Base-by-base conservation (phyloP, 2,797 vertebrate species). In the Chelmon rostratus region DNA sequence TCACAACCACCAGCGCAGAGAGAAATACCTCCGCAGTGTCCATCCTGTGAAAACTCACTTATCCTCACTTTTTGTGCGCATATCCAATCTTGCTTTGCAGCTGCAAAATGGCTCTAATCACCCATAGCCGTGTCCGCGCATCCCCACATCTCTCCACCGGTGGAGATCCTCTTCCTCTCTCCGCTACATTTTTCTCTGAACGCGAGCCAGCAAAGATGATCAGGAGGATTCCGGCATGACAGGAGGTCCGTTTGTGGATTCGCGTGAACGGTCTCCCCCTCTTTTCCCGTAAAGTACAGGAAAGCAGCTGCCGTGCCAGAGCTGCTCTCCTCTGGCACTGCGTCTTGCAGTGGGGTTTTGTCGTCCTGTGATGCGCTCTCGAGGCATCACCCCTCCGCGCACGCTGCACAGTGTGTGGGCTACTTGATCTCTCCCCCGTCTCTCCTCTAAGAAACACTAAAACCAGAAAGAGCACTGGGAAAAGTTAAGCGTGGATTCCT, bases 11-110 rank as follows among this genome's bases (percentile, higher is more conserved):
- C 94, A 96, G 88, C 80, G 95, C 94, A 86, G 95, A 97, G 88
- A 98, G 94, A 53, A 96, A 90, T 68, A 96, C 95, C 93, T 97
- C 97, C 95, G 95, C 97, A 86, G 95, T 95, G 97, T 96, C 96
- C 98, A 99, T 99, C 95, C 93, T 97, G 96, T 76, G 92, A 37
- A 50, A 83, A 88, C 83, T 93, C 90, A 89, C 82, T 89, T 89
- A 81, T 85, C 78, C 79, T 25, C 76, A 89, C 85, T 93, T 92
- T 89, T 78, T 64, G 62, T 44, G 82, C 81, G 81, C 87, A 89
- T 86, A 85, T 93, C 92, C 93, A 88, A 69, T 59, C 65, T 86
- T 68, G 62, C 53, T 80, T 57, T 28, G 76, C 61, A 10, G 78
- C 76, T 65, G 71, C 35, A 79, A 67, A 77, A 86, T 57, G 64